phyloP scores from a whole-genome alignment of 1,140 invertebrate species.

The Formica exsecta region DNA sequence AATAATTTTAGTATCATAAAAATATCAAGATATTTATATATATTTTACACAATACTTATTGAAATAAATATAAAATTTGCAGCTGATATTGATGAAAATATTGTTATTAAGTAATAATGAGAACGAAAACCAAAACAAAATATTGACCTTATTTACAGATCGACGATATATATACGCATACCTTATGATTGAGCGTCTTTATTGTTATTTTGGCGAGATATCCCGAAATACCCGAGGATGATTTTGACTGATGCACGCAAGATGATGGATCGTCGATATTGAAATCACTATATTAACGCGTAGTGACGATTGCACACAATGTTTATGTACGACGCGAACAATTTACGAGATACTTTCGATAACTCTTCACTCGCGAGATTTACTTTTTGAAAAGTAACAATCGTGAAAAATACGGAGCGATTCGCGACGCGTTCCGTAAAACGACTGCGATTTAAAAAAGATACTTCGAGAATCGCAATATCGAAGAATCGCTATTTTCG shows the following conservation, averaged over 20 bases:
- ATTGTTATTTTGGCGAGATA: background rate
- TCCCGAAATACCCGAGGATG: background rate
- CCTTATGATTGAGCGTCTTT: background rate
- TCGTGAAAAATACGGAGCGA: background rate
- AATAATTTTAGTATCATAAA: too few species aligned
- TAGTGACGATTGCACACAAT: background rate
- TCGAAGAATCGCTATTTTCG: constrained; percentile 13
- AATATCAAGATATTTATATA: too few species aligned
- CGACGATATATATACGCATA: background rate
- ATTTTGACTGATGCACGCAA: too few species aligned
- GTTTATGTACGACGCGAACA: background rate
- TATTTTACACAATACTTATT: too few species aligned
- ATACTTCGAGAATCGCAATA: constrained; percentile 29
- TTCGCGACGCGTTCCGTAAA: background rate
- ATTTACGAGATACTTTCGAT: background rate
- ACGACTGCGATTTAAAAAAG: background rate
- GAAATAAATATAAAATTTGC: too few species aligned
- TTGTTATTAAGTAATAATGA: too few species aligned
- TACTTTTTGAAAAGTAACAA: background rate
- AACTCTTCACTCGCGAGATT: background rate
- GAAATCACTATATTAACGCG: background rate
- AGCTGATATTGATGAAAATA: too few species aligned
- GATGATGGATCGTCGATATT: background rate
- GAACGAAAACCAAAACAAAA: too few species aligned
- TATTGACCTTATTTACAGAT: too few species aligned